These are phyloP conservation scores for Drosophila fuyamai DNA, from an alignment of 1,140 invertebrate species.

Conservation along the genomic window DNA sequence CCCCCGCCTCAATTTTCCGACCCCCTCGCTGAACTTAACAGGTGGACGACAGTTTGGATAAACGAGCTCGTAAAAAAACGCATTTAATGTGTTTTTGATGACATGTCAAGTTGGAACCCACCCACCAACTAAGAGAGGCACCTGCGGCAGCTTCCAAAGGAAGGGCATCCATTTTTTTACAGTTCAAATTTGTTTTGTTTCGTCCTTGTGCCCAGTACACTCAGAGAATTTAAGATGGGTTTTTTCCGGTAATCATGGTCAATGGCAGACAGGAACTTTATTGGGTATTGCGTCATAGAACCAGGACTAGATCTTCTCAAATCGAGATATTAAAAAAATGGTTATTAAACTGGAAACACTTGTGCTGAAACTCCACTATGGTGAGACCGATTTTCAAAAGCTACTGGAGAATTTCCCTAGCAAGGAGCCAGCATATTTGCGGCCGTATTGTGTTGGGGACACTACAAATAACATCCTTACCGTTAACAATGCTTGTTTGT, in stretches of 20 bases:
- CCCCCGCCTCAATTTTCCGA: slow-evolving; percentile 1
- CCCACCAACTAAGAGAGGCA: slow-evolving; percentile 41
- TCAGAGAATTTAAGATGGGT: neutral
- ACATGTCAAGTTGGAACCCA: slow-evolving; percentile 71
- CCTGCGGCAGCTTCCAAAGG: slow-evolving; percentile 16
- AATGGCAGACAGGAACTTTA: too few species aligned
- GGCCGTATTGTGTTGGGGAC: slow-evolving; percentile 38
- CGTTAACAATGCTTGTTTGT: slow-evolving; percentile 72
- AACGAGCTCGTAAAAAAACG: slow-evolving; percentile 80
- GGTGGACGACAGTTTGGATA: slow-evolving; percentile 77
- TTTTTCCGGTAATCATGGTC: too few species aligned
- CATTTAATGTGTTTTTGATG: slow-evolving; percentile 84
- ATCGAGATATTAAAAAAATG: too few species aligned
- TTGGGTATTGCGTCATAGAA: too few species aligned
- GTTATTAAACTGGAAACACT: too few species aligned
- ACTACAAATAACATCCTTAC: slow-evolving; percentile 68
- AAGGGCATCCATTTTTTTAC: slow-evolving; percentile 41
- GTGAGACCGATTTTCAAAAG: neutral
- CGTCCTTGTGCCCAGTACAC: neutral
- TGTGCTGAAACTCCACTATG: too few species aligned
- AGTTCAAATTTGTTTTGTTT: slow-evolving; percentile 60
- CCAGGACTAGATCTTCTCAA: too few species aligned
- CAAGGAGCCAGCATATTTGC: slow-evolving; percentile 34
- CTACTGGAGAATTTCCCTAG: neutral
- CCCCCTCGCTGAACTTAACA: slow-evolving; percentile 44